A percentile compares a stretch with the other conserved stretches of the same genome.
These are phyloP conservation scores for Drosophila eugracilis DNA, from an alignment of 1,140 invertebrate species.

Conservation along the genomic window DNA sequence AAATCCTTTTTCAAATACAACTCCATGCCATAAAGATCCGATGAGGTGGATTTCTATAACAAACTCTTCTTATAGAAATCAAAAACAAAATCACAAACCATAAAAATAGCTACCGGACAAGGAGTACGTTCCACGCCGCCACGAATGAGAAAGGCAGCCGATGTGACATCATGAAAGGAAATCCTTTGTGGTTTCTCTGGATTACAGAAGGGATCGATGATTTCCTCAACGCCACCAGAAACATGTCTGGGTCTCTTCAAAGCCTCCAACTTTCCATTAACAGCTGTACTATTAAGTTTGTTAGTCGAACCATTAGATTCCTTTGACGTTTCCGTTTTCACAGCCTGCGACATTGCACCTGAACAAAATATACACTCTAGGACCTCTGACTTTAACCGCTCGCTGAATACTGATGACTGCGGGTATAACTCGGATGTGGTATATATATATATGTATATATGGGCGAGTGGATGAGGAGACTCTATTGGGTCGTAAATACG, in stretches of 20 bases:
- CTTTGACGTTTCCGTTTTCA: constrained; percentile 42
- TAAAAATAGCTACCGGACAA: constrained; percentile 88
- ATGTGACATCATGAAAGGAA: constrained; percentile 94
- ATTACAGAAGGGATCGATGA: constrained; percentile 87
- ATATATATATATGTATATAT: constrained; percentile 73
- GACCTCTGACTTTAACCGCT: constrained; percentile 24
- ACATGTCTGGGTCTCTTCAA: constrained; percentile 29
- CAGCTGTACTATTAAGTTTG: constrained; percentile 17
- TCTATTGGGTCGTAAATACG: constrained; percentile 64
- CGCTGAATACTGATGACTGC: constrained; percentile 45
- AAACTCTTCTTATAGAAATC: background rate
- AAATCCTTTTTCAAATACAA: constrained; percentile 97
- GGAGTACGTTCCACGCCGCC: constrained; percentile 93
- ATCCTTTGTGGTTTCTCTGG: constrained; percentile 90
- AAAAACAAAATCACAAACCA: background rate
- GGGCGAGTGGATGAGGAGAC: constrained; percentile 43
- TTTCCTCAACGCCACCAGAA: constrained; percentile 56
- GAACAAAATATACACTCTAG: background rate
- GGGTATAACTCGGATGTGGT: constrained; percentile 30
- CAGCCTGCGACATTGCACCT: constrained; percentile 44
- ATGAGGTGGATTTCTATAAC: constrained; percentile 90
- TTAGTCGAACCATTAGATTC: constrained; percentile 13
- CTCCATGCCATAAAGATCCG: constrained; percentile 91
- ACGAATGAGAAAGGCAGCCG: constrained; percentile 95
- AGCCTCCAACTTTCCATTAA: constrained; percentile 15